Percentiles rank a stretch among this genome's conserved stretches.
Conservation (phyloP, 92 coral and sea anemone species). For the Isaurus tuberculatus region DNA sequence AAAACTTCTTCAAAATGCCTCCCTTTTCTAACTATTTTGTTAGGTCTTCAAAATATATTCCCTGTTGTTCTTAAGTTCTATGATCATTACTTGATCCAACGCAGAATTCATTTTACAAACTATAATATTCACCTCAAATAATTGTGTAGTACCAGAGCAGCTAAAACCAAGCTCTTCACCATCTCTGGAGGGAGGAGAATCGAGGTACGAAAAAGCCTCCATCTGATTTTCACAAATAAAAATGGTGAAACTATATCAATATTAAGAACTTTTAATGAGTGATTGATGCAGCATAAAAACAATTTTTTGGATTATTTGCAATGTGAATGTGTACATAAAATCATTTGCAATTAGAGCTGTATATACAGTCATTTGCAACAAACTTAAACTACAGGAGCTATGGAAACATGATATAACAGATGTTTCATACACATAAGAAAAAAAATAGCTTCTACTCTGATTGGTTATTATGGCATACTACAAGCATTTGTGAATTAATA, state of each 20-base stretch:
- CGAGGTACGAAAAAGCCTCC: conserved; percentile 39
- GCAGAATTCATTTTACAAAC: conserved; percentile 3
- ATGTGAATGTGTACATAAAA: too few relatives aligned
- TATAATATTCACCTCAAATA: conserved; percentile 41
- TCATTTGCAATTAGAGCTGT: neutral
- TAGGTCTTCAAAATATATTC: too few relatives aligned
- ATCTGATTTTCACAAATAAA: conserved; percentile 40
- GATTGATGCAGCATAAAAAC: too few relatives aligned
- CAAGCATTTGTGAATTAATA: neutral
- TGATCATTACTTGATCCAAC: neutral
- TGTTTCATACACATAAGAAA: neutral
- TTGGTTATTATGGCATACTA: neutral
- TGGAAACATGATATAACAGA: neutral
- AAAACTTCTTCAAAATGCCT: conserved; percentile 19
- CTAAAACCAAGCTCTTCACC: conserved; percentile 40
- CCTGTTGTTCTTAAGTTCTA: neutral
- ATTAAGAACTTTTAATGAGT: neutral
- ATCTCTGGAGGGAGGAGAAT: conserved; percentile 33
- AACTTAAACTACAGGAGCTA: neutral
- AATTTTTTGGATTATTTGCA: too few relatives aligned
- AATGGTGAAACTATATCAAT: conserved; percentile 21
- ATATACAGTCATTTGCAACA: neutral
- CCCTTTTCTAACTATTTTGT: neutral
- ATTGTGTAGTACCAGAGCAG: conserved; percentile 39
- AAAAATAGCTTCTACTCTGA: conserved; percentile 8